phyloP scores from a whole-genome alignment of 2,113 vertebrate species.

The Alaudala cheleensis region DNA sequence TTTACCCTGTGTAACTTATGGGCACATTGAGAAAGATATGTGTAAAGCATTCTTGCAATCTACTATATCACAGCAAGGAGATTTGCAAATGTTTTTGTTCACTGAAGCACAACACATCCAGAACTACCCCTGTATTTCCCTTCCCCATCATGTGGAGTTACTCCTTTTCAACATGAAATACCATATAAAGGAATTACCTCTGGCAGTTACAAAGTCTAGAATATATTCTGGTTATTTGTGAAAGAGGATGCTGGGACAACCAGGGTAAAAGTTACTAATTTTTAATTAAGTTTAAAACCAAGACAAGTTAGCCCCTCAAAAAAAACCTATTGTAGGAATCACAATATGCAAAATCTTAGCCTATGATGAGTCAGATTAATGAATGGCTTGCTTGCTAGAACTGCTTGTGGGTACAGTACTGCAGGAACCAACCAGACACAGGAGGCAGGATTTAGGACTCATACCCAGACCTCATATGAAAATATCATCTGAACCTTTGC shows the following conservation, averaged over 20 bases:
- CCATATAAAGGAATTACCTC: not conserved
- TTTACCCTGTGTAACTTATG: not conserved
- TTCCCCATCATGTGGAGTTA: not conserved
- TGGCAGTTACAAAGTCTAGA: not conserved
- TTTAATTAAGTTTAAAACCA: not conserved
- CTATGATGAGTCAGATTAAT: not conserved
- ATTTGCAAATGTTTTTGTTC: slow-evolving; percentile 36
- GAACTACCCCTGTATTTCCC: not conserved
- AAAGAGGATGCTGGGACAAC: not conserved
- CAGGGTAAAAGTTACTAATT: not conserved
- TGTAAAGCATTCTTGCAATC: not conserved
- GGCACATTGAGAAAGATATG: slow-evolving; percentile 23
- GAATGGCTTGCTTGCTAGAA: not conserved
- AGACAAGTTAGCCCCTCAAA: not conserved
- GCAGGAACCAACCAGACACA: not conserved
- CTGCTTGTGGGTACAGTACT: not conserved
- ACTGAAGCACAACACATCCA: not conserved
- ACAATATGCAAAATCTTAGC: not conserved
- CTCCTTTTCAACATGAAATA: slow-evolving; percentile 8
- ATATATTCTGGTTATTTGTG: not conserved
- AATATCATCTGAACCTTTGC: not conserved
- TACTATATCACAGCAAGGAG: slow-evolving; percentile 38
- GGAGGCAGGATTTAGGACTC: not conserved
- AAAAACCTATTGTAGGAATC: not conserved
- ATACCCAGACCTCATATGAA: not conserved